Evolutionary conservation across 2,888 invertebrate genomes (phyloP).

Genomic region (Diloba caeruleocephala): DNA sequence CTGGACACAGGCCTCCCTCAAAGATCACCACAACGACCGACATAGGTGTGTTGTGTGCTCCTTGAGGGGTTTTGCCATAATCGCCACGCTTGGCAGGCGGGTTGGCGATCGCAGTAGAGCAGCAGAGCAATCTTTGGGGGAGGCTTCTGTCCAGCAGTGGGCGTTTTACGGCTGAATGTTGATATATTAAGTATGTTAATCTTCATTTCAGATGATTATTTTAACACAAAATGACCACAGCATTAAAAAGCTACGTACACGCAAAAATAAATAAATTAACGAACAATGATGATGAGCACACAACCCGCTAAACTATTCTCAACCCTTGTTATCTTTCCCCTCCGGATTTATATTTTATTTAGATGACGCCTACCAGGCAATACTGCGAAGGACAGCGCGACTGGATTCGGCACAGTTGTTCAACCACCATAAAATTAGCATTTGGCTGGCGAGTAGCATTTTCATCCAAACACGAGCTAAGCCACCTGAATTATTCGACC

Average conservation of each 20-base stretch:
- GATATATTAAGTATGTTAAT: too few relatives aligned
- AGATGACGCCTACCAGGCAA: conserved; percentile 84
- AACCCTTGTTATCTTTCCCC: conserved; percentile 70
- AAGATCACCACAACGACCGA: too few relatives aligned
- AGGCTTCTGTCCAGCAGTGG: too few relatives aligned
- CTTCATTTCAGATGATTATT: too few relatives aligned
- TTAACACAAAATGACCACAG: conserved; percentile 9
- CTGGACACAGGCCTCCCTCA: too few relatives aligned
- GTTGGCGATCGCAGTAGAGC: too few relatives aligned
- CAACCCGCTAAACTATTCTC: conserved; percentile 52
- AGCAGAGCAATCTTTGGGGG: too few relatives aligned
- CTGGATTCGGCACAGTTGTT: conserved; percentile 86
- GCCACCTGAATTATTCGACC: conserved; percentile 85
- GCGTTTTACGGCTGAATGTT: too few relatives aligned
- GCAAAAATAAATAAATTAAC: conserved; percentile 52
- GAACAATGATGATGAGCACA: conserved; percentile 40
- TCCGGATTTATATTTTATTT: conserved; percentile 81
- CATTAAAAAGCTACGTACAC: conserved; percentile 1
- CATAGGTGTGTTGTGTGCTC: too few relatives aligned
- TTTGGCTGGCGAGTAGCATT: conserved; percentile 85
- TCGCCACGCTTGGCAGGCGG: too few relatives aligned
- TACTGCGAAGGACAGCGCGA: conserved; percentile 83
- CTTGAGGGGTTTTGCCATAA: too few relatives aligned
- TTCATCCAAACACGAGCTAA: conserved; percentile 81
- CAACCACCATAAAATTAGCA: conserved; percentile 90